Evolutionary conservation across 2,888 invertebrate species (phyloP).

Genomic region (Dichetophora obliterata): DNA sequence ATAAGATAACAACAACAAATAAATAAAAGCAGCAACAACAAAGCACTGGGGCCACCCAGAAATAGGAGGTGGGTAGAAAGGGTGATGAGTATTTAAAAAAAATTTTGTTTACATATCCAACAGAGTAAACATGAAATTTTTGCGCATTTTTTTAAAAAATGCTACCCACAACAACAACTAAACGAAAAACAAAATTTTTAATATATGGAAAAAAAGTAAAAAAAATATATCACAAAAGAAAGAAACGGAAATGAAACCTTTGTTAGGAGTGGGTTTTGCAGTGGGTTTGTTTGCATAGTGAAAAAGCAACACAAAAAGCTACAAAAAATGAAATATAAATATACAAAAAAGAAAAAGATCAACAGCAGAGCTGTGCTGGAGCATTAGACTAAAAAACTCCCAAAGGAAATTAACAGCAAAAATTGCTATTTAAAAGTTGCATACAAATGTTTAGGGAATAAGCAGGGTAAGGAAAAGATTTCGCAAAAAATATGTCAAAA

Average conservation of each 20-base stretch:
- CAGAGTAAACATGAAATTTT: too few species aligned
- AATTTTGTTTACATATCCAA: too few species aligned
- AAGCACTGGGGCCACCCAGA: too few species aligned
- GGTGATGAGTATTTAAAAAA: too few species aligned
- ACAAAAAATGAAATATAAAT: neutral
- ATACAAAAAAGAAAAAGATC: neutral
- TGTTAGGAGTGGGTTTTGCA: too few species aligned
- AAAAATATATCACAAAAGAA: too few species aligned
- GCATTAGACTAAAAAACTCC: neutral
- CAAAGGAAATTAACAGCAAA: slow-evolving; percentile 17
- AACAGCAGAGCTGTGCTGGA: neutral
- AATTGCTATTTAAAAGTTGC: neutral
- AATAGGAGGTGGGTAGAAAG: too few species aligned
- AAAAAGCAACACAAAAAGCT: neutral
- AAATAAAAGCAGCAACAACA: neutral
- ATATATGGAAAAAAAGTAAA: neutral
- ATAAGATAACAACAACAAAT: neutral
- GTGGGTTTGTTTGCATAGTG: neutral
- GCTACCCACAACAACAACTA: too few species aligned
- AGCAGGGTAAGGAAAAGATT: neutral
- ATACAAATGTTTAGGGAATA: neutral
- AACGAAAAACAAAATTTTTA: neutral
- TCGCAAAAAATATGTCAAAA: neutral
- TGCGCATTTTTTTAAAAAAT: too few species aligned
- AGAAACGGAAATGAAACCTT: slow-evolving; percentile 11